Percentiles rank a stretch among this genome's conserved stretches.
phyloP scores from a whole-genome alignment of 2,888 invertebrate species.

The Osmoderma eremita region DNA sequence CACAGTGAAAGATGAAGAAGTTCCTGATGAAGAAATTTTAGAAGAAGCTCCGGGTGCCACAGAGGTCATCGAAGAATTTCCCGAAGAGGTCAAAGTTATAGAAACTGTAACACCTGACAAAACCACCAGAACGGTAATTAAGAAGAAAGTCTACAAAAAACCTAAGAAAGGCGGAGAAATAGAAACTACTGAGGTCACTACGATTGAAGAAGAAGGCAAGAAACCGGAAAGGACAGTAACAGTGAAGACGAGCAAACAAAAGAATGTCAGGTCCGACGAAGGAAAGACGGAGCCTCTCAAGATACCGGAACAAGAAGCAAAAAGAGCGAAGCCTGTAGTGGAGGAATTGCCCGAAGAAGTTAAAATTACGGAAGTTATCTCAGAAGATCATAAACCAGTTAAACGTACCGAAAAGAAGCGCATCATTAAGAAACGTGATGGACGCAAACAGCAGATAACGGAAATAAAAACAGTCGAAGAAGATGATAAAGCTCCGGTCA shows the following conservation, averaged over 20 bases:
- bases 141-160: conserved; percentile 42
- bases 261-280: conserved; percentile 43
- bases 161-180: conserved; percentile 54
- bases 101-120: conserved; percentile 49
- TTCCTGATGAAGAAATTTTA: conserved; percentile 55
- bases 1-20: conserved; percentile 46
- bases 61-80: conserved; percentile 39
- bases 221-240: conserved; percentile 55
- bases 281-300: conserved; percentile 51
- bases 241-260: conserved; percentile 23
- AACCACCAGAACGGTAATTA: conserved; percentile 52
- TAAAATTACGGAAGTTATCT: conserved; percentile 52
- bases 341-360: conserved; percentile 45
- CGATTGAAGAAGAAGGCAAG: conserved; percentile 56
- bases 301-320: conserved; percentile 48
- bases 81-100: conserved; percentile 44
- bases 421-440: conserved; percentile 47
- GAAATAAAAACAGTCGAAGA: conserved; percentile 59
- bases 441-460: conserved; percentile 52
- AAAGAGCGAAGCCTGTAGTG: conserved; percentile 46
- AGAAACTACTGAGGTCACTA: conserved; percentile 57
- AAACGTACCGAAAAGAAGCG: conserved; percentile 48
- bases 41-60: conserved; percentile 50
- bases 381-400: conserved; percentile 50
- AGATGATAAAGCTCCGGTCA: conserved; percentile 59